Evolutionary conservation across 53 echinoderm and acorn worm species (phyloP), one percentile per base, ranked within the genome.

Genomic region (Paracentrotus lividus): DNA sequence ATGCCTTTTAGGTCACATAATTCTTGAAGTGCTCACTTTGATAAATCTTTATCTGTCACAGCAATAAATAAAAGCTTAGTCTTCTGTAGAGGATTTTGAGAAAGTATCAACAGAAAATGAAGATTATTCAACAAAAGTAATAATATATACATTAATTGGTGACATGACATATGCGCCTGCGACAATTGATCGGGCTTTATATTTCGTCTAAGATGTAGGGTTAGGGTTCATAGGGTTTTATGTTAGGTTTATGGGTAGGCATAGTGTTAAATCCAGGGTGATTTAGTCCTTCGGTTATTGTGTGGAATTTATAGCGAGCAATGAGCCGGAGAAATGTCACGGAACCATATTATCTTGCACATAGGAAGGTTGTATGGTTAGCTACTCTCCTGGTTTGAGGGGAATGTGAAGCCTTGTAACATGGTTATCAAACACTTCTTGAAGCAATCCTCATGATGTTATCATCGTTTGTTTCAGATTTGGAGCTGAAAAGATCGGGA

Each of bases 381-480:
- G 76, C 76, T 77, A 94, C 34, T 94, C 94, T n/a, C 75, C 27
- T 95, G 13, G 95, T 96, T 31, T 97, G 96, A 69, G 98, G 97
- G 94, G n/a, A n/a, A n/a, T 98, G 98, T 6, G 88, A 92, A n/a
- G 98, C 95, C 34, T 97, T 93, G 93, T 97, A 97, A 26, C 96
- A 85, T 95, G 94, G 90, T 95, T 98, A 31, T 96, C 95, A 85
- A 95, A 97, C 23, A 98, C 95, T 59, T 98, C 97, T 12, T 92
- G 54, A n/a, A 8, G 98, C 95, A 23, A 98, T 97, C 94, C 93
- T 97, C 88, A 94, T 69, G 53, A 97, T 90, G 26, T 85, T 76
- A 8, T 93, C 88, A 54, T 98, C 98, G 21, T 96, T 95, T 92
- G n/a, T n/a, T 97, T 98, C 45, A 65, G 42, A 49, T 95, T 94